Percentiles rank a stretch among this genome's conserved stretches.
Conservation (phyloP, 2,113 vertebrate genomes). For the Bambusicola thoracicus region DNA sequence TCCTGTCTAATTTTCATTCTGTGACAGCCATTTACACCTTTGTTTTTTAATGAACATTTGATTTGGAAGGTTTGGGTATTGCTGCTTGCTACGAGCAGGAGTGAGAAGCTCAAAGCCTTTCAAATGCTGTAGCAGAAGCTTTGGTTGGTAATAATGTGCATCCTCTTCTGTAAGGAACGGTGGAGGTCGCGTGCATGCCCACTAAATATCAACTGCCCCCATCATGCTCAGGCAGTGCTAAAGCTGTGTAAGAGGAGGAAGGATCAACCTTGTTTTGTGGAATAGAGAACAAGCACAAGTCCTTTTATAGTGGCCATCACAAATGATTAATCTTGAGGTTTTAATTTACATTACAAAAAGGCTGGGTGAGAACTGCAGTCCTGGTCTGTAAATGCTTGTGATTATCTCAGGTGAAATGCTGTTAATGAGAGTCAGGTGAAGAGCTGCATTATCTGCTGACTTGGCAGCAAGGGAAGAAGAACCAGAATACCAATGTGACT, state of each 20-base stretch:
- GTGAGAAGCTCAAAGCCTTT: background rate
- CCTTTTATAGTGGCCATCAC: background rate
- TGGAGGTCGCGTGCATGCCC: background rate
- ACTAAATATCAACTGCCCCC: background rate
- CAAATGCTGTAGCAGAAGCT: background rate
- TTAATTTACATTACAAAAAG: background rate
- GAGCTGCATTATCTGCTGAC: background rate
- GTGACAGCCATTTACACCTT: background rate
- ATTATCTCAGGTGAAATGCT: background rate
- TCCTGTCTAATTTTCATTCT: background rate
- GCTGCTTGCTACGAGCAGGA: background rate
- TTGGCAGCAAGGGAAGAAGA: background rate
- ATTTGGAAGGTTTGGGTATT: background rate
- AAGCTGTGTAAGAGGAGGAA: background rate
- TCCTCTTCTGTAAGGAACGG: background rate
- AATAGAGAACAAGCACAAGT: background rate
- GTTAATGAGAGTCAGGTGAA: background rate
- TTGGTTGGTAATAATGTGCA: background rate
- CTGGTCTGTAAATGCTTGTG: background rate
- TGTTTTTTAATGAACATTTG: background rate
- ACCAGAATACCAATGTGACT: background rate
- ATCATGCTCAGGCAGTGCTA: background rate
- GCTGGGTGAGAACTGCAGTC: background rate
- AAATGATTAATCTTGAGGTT: background rate
- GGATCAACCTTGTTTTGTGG: background rate